phyloP scores from a whole-genome alignment of 2,888 invertebrate species.

The Thereva nobilitata region DNA sequence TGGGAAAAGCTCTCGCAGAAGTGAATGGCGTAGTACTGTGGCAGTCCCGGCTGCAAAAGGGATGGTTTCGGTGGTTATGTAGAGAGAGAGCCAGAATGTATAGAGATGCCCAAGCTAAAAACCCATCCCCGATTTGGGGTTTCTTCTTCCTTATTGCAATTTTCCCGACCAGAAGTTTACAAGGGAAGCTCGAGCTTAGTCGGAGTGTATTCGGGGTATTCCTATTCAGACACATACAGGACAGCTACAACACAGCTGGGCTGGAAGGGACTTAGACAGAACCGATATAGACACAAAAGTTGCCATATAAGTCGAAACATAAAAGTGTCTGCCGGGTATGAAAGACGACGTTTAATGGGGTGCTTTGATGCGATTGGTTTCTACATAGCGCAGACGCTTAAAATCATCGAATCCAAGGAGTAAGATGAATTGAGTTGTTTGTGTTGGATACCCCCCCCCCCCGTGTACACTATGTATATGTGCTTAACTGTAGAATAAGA shows the following conservation, averaged over 20 bases:
- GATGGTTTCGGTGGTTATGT: constrained; percentile 11
- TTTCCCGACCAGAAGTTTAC: constrained; percentile 37
- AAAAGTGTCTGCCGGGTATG: constrained; percentile 41
- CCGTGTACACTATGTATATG: constrained; percentile 17
- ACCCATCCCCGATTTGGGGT: constrained; percentile 25
- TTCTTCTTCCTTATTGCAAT: constrained; percentile 41
- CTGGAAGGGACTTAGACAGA: constrained; percentile 32
- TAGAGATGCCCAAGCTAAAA: constrained; percentile 17
- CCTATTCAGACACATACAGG: constrained; percentile 29
- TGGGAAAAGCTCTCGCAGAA: constrained; percentile 37
- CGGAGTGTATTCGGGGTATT: no score
- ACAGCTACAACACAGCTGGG: constrained; percentile 32
- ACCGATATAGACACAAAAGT: constrained; percentile 42
- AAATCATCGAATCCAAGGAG: constrained; percentile 58
- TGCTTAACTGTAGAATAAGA: constrained; percentile 26
- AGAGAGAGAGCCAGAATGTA: not conserved
- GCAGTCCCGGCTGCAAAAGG: constrained; percentile 5
- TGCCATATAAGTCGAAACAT: constrained; percentile 40
- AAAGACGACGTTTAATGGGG: constrained; percentile 58
- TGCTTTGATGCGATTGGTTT: constrained; percentile 62
- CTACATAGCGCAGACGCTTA: constrained; percentile 61
- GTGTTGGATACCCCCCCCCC: constrained; percentile 3
- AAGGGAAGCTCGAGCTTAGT: constrained; percentile 26
- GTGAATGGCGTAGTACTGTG: constrained; percentile 8
- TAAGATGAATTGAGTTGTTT: constrained; percentile 43